Conservation (phyloP, 2,888 invertebrate species). For the Eupithecia pulchellata region DNA sequence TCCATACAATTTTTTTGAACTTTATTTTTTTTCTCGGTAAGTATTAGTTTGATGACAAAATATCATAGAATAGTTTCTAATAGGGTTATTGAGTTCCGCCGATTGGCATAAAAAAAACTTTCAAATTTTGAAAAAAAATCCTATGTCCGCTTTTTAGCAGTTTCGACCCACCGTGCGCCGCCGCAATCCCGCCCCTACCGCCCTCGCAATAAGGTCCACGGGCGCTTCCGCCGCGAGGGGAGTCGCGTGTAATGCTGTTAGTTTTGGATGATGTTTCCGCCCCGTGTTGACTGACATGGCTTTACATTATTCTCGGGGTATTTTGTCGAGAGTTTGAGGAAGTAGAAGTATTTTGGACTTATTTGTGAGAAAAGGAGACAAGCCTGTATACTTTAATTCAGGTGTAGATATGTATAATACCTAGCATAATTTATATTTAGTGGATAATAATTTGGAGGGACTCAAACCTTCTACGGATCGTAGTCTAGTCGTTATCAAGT, state of each 20-base stretch:
- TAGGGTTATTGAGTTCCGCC: too few relatives aligned
- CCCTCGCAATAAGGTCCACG: background rate
- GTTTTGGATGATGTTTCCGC: constrained; percentile 32
- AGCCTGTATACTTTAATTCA: background rate
- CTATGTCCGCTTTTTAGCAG: too few relatives aligned
- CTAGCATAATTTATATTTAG: background rate
- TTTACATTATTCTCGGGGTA: constrained; percentile 28
- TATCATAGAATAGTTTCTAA: too few relatives aligned
- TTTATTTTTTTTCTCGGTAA: too few relatives aligned
- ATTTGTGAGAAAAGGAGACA: constrained; percentile 2
- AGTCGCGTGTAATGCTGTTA: constrained; percentile 30
- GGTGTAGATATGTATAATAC: background rate
- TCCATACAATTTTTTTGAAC: too few relatives aligned
- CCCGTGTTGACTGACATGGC: constrained; percentile 30
- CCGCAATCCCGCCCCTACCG: constrained; percentile 47
- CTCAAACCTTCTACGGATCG: background rate
- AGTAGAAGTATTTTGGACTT: background rate
- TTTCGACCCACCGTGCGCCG: too few relatives aligned
- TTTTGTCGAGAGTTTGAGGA: constrained; percentile 18
- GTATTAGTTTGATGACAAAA: too few relatives aligned
- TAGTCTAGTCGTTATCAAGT: background rate
- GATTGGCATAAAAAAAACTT: too few relatives aligned
- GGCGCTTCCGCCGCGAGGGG: background rate
- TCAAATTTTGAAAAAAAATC: too few relatives aligned
- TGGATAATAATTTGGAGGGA: background rate